Base-by-base conservation (phyloP, 37 sponge, comb jelly and placozoan species). In the Agelas oroides region DNA sequence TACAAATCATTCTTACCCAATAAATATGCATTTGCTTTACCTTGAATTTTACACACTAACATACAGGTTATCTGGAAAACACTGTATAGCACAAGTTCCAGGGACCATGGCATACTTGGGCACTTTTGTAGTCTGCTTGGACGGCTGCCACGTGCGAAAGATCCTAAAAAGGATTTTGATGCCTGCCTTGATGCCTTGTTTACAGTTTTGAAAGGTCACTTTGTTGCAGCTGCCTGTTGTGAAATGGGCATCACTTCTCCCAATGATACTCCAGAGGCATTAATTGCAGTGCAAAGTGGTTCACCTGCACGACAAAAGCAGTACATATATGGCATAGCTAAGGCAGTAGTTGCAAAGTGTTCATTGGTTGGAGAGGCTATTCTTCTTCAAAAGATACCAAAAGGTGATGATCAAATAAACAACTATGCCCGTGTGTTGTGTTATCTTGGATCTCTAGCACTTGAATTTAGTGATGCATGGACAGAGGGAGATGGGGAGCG, bases 381-480 rank as follows among this genome's bases (percentile, higher is more conserved):
- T n/a, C n/a, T 69, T 56, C 63, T 77, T 27, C 20, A 30, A 27
- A 69, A 1, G 80, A 86, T 67, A 30, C 74, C 1, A n/a, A n/a
- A n/a, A n/a, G n/a, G n/a, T n/a, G n/a, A n/a, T 88, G n/a, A n/a
- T n/a, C n/a, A n/a, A n/a, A n/a, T n/a, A n/a, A 46, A 71, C 80
- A 79, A 77, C 46, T 86, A 86, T 59, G 80, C 73, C 21, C 70
- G 80, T 70, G 63, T 86, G 20, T 35, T 86, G 17, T 77, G 87
- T 15, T 80, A 86, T 59, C 79, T 54, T 38, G 80, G 59, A 18
- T 27, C 80, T 32, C 27, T 85, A 53, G 71, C 41, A 28, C 25
- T 80, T 27, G 39, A 39, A 28, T 65, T 77, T 20, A 74, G 27
- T 40, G 72, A 86, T 79, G 79, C 80, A n/a, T 86, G 80, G 87